These are phyloP conservation scores for Himalopsyche japonica DNA, from an alignment of 2,888 invertebrate genomes.

Conservation along the genomic window DNA sequence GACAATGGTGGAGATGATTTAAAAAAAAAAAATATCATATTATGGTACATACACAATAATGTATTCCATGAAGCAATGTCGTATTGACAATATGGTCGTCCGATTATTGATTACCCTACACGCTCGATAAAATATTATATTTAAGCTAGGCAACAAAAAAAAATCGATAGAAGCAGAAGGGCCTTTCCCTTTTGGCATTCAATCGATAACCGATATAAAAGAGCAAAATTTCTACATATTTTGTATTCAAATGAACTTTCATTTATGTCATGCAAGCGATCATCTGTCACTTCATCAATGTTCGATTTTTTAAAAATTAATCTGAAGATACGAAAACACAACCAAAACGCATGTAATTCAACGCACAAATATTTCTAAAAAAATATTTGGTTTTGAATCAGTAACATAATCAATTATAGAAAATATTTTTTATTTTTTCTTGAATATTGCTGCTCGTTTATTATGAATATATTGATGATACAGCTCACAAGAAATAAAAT, in stretches of 20 bases:
- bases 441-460: too few relatives aligned
- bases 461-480: too few relatives aligned
- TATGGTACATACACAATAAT: too few relatives aligned
- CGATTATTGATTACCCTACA: neutral
- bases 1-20: too few relatives aligned
- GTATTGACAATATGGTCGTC: neutral
- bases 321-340: neutral
- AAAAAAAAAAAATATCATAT: too few relatives aligned
- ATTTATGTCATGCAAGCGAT: neutral
- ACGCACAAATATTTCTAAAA: neutral
- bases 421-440: too few relatives aligned
- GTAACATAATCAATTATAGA: neutral
- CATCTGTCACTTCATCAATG: constrained; percentile 1
- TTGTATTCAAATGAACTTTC: constrained; percentile 1
- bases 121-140: neutral
- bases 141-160: neutral
- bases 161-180: neutral
- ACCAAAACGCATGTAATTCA: neutral
- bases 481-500: too few relatives aligned
- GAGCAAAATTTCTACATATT: neutral
- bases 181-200: neutral
- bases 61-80: too few relatives aligned
- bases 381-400: neutral
- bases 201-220: neutral
- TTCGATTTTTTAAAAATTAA: neutral